Percentiles rank a stretch among this genome's conserved stretches.
Conservation (phyloP, 2,888 invertebrate species). For the Neoascia interrupta region DNA sequence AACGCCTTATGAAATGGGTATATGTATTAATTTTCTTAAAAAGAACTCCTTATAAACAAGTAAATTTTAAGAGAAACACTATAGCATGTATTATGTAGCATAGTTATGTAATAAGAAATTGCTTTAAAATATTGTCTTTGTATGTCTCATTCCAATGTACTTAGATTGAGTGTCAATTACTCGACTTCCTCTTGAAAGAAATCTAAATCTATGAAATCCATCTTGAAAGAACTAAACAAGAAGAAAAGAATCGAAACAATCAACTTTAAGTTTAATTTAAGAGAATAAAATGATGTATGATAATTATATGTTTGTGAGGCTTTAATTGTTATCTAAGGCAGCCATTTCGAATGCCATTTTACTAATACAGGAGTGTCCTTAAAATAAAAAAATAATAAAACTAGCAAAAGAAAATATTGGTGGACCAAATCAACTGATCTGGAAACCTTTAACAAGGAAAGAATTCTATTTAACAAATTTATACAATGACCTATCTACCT, state of each 20-base stretch:
- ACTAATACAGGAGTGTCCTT: constrained; percentile 26
- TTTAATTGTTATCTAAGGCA: constrained; percentile 39
- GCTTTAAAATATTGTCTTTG: constrained; percentile 28
- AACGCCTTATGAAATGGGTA: constrained; percentile 42
- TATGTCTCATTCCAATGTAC: constrained; percentile 22
- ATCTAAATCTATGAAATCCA: constrained; percentile 11
- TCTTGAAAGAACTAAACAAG: constrained; percentile 3
- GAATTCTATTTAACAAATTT: constrained; percentile 35
- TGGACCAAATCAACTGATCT: constrained; percentile 58
- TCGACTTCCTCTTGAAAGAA: constrained; percentile 40
- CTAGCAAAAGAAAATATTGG: constrained; percentile 22
- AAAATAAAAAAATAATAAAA: constrained; percentile 14
- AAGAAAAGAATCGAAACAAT: constrained; percentile 49
- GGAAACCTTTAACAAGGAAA: constrained; percentile 19
- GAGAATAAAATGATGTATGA: constrained; percentile 38
- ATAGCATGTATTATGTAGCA: constrained; percentile 9
- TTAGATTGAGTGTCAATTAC: constrained; percentile 59
- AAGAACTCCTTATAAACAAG: not conserved
- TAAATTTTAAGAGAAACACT: constrained; percentile 1
- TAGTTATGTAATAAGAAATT: constrained; percentile 25
- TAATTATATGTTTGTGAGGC: constrained; percentile 24
- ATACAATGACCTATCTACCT: constrained; percentile 69
- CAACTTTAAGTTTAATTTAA: constrained; percentile 34
- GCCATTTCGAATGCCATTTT: constrained; percentile 8
- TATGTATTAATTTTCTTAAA: constrained; percentile 19